Conservation (phyloP, 1,140 invertebrate species). For the Grapholita molesta region DNA sequence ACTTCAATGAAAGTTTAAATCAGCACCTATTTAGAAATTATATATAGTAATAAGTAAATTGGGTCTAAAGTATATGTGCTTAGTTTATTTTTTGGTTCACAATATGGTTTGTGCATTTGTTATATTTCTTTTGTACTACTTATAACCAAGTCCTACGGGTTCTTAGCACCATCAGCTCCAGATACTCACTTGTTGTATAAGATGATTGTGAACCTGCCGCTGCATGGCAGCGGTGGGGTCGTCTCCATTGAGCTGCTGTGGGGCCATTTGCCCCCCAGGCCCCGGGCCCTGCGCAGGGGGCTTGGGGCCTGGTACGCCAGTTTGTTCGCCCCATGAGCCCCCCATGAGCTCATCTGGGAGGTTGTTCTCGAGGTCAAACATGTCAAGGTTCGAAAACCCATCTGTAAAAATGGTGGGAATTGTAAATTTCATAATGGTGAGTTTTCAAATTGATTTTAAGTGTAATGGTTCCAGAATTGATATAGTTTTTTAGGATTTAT, state of each 20-base stretch:
- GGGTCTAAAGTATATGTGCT: no score
- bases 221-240: conserved; percentile 79
- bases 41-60: no score
- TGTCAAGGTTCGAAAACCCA: conserved; percentile 87
- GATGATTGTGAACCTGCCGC: conserved; percentile 82
- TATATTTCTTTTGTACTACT: no score
- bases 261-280: conserved; percentile 79
- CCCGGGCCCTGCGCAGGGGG: conserved; percentile 88
- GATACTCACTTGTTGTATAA: conserved; percentile 81
- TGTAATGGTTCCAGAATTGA: no score
- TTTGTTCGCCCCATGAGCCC: conserved; percentile 84
- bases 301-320: conserved; percentile 80
- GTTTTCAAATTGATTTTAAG: background rate
- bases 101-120: background rate
- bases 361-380: conserved; percentile 94
- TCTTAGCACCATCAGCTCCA: conserved; percentile 41
- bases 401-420: conserved; percentile 65
- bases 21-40: no score
- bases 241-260: conserved; percentile 83
- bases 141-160: no score
- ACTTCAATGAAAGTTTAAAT: no score
- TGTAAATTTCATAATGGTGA: background rate
- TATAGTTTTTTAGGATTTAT: no score
- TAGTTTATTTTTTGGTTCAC: background rate
- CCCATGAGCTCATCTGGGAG: conserved; percentile 94